Conservation (phyloP, 2,888 invertebrate genomes). For the Conistra vaccinii region DNA sequence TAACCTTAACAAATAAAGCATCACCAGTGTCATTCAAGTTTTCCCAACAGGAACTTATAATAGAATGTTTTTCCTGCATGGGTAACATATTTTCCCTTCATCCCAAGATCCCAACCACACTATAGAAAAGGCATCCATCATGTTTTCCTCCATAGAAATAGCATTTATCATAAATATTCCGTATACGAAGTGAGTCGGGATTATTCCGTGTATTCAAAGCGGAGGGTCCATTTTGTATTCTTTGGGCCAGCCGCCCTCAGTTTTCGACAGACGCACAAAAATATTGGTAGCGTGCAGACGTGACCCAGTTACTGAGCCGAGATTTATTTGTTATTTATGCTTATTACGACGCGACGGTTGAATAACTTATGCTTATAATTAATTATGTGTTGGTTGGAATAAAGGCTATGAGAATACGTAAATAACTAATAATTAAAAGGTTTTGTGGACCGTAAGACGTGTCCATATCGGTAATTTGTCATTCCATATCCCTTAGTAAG, state of each 20-base stretch:
- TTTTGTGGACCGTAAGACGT: neutral
- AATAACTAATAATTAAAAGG: neutral
- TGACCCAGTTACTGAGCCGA: slow-evolving; percentile 50
- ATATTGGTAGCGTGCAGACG: slow-evolving; percentile 49
- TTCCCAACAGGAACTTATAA: slow-evolving; percentile 1
- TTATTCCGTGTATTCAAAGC: slow-evolving; percentile 59
- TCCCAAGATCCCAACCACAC: slow-evolving; percentile 10
- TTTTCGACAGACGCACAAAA: slow-evolving; percentile 47
- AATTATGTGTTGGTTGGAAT: slow-evolving; percentile 16
- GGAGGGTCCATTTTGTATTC: slow-evolving; percentile 57
- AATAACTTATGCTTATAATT: slow-evolving; percentile 32
- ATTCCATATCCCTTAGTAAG: neutral
- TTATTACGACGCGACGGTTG: slow-evolving; percentile 20
- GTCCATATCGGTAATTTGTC: neutral
- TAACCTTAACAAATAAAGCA: slow-evolving; percentile 26
- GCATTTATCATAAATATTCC: slow-evolving; percentile 54
- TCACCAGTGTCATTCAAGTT: slow-evolving; percentile 17
- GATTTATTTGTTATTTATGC: slow-evolving; percentile 54
- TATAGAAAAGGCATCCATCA: slow-evolving; percentile 57
- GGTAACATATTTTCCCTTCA: slow-evolving; percentile 39
- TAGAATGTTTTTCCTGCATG: slow-evolving; percentile 19
- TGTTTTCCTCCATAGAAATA: slow-evolving; percentile 44
- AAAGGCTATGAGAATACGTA: neutral
- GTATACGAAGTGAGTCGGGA: slow-evolving; percentile 29
- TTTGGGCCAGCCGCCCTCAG: slow-evolving; percentile 24